Conservation (phyloP, 2,888 invertebrate genomes). For the Rapana venosa region DNA sequence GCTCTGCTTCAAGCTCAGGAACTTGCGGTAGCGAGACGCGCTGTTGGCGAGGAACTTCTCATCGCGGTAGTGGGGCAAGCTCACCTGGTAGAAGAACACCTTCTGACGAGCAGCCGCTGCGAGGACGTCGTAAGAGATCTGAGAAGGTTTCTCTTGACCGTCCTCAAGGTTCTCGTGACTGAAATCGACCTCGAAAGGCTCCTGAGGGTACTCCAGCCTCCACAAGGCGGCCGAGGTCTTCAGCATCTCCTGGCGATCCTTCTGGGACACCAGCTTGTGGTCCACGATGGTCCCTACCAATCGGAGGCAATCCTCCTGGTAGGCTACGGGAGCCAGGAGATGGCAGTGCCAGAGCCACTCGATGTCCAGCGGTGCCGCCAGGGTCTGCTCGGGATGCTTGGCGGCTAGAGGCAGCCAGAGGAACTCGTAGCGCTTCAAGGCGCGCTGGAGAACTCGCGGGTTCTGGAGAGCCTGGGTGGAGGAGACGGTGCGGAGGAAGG, state of each 20-base stretch:
- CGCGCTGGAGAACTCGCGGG: slow-evolving; percentile 76
- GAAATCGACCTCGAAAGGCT: slow-evolving; percentile 66
- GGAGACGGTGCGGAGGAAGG: slow-evolving; percentile 66
- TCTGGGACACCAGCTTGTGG: not conserved
- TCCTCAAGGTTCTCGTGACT: not conserved
- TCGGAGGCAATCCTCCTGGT: slow-evolving; percentile 50
- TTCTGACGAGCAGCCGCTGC: slow-evolving; percentile 79
- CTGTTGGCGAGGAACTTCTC: slow-evolving; percentile 76
- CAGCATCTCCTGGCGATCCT: not conserved
- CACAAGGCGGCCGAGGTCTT: slow-evolving; percentile 54
- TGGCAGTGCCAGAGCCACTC: slow-evolving; percentile 80
- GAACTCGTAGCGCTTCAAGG: slow-evolving; percentile 78
- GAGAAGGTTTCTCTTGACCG: not conserved
- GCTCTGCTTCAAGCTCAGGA: slow-evolving; percentile 77
- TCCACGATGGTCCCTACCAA: slow-evolving; percentile 24
- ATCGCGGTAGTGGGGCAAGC: slow-evolving; percentile 79
- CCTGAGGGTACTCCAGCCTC: slow-evolving; percentile 69
- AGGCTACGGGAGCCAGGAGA: slow-evolving; percentile 71
- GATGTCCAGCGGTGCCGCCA: slow-evolving; percentile 78
- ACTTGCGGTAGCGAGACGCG: slow-evolving; percentile 76
- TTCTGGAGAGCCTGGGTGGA: slow-evolving; percentile 63
- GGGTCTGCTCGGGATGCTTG: slow-evolving; percentile 50
- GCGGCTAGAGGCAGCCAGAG: slow-evolving; percentile 79
- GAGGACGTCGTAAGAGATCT: slow-evolving; percentile 76
- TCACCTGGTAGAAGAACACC: slow-evolving; percentile 77